Base-by-base conservation (phyloP, 2,113 vertebrate species). In the Pavo muticus region DNA sequence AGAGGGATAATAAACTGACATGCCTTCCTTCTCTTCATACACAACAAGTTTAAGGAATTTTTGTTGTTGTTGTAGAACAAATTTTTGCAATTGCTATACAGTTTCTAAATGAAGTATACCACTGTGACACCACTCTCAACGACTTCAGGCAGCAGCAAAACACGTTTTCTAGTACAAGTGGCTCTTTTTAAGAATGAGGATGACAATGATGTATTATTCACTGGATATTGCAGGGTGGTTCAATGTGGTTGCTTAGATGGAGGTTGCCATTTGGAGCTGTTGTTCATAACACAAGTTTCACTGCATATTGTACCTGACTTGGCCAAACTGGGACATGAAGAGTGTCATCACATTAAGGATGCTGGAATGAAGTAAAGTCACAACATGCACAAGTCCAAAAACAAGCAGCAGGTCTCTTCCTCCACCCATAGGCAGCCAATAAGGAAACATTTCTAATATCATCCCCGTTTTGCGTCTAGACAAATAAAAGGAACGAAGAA, bases 311-410 rank as follows among this genome's bases (percentile, higher is more conserved):
- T 95, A 91, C 94, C 95, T 94, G 93, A 97, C 94, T 95, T 60
- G 87, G 95, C 94, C 94, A 97, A 94, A 96, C 88, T 94, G 93
- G 94, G 94, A 91, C 84, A 96, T 91, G 94, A 94, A 94, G 93
- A 88, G 82, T 92, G 87, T 91, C 93, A 95, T 95, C 90, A 96
- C 93, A 96, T 77, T 93, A 90, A 94, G 79, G 93, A 95, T 95
- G 94, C 85, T 97, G 94, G 94, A 96, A 96, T 94, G 96, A 96
- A 94, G 94, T 91, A 95, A 95, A 95, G 94, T 93, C 91, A 96
- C 96, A 96, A 97, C 87, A 94, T 97, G 96, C 94, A 96, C 95
- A 96, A 96, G 91, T 96, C 94, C 94, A 97, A 87, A 93, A 95
- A 81, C 93, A 91, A 96, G 89, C 95, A 96, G 92, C 96, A 95